Evolutionary conservation across 2,797 vertebrate species (phyloP), one percentile per base, ranked within the genome.

Genomic region (Craterocephalus amniculus): DNA sequence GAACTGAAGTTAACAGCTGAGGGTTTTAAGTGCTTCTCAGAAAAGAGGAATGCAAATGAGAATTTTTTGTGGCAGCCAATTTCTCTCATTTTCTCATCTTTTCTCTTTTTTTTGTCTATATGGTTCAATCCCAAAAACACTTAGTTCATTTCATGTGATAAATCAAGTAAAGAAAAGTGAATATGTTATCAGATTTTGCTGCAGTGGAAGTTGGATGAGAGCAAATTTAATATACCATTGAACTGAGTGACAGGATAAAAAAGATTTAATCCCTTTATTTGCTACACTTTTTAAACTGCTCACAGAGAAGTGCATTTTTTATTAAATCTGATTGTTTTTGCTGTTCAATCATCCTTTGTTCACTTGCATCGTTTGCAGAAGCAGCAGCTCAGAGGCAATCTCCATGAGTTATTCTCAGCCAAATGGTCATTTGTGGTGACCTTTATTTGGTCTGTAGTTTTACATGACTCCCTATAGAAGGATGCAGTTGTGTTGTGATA

Each of bases 401-500:
- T 75, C 51, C 24, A 65, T 29, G 43, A 64, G 67, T 87, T 54
- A 72, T 2, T 24, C 24, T 58, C 63, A 69, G 27, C 63, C 57
- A 60, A 70, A 67, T 48, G 71, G 54, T 49, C 45, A 52, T 74
- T 74, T 72, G 72, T 82, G 75, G 36, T 63, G 31, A 76, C 72
- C 20, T 36, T 56, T 79, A n/a, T 58, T 62, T 58, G 70, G 29
- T 64, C 62, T 61, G 36, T 22, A 34, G 52, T 36, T 75, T 76
- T 67, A 54, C 63, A 60, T 51, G 60, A 73, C 2, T 57, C 58
- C 76, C 61, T 43, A 56, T 49, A 63, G 61, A 72, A 78, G 65
- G 83, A 83, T 77, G 65, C 55, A 73, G 72, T 88, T 74, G 56
- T 29, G 48, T 74, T 38, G 29, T 83, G 85, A 90, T 80, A 76